Percentiles rank a stretch among this genome's conserved stretches.
Conservation (phyloP, 2,888 invertebrate genomes). For the Lagria hirta region DNA sequence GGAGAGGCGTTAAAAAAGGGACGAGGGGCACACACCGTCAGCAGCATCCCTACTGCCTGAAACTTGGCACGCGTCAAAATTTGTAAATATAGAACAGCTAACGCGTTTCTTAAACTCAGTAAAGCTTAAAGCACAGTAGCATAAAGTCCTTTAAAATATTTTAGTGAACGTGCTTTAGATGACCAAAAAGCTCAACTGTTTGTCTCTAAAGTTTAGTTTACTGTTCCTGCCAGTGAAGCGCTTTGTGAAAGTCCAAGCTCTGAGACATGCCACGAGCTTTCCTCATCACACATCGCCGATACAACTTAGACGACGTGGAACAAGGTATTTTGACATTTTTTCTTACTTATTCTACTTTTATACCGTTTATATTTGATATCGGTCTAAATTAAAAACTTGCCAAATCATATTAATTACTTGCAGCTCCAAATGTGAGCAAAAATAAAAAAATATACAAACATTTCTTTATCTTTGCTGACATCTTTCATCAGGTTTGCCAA, state of each 20-base stretch:
- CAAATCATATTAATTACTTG: too few relatives aligned
- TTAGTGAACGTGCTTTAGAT: slow-evolving; percentile 32
- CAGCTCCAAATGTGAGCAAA: too few relatives aligned
- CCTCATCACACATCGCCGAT: slow-evolving; percentile 63
- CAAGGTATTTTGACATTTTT: slow-evolving; percentile 50
- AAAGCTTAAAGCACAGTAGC: slow-evolving; percentile 40
- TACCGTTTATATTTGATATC: too few relatives aligned
- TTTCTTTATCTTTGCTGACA: too few relatives aligned
- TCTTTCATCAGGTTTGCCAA: too few relatives aligned
- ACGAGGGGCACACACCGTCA: slow-evolving; percentile 14
- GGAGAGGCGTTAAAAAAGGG: slow-evolving; percentile 11
- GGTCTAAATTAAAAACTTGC: too few relatives aligned
- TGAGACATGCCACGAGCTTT: slow-evolving; percentile 70
- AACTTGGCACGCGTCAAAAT: slow-evolving; percentile 55
- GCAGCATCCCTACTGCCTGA: slow-evolving; percentile 44
- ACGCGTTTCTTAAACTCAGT: slow-evolving; percentile 50
- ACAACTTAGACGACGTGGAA: slow-evolving; percentile 53
- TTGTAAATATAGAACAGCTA: slow-evolving; percentile 56
- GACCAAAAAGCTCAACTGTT: slow-evolving; percentile 28
- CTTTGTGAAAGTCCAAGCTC: too few relatives aligned
- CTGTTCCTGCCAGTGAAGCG: too few relatives aligned
- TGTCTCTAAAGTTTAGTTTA: too few relatives aligned
- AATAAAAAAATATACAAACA: too few relatives aligned
- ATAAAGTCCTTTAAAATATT: slow-evolving; percentile 29
- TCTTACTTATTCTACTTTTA: too few relatives aligned